These are phyloP conservation scores for Anastatus disparis DNA, from an alignment of 1,140 invertebrate species.

Conservation along the genomic window DNA sequence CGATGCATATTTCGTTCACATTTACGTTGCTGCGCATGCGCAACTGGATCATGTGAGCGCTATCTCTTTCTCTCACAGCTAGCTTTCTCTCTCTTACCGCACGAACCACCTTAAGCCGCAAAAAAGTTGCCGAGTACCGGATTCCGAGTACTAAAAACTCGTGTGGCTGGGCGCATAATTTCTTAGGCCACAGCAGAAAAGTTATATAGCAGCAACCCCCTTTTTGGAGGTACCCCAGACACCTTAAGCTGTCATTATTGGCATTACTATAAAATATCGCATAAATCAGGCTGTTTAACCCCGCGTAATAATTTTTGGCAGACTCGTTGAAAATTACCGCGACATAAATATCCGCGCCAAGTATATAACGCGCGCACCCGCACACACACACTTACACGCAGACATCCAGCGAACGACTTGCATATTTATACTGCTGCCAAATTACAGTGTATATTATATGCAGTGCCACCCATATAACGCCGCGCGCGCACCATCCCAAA, in stretches of 20 bases:
- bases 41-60: too few species aligned
- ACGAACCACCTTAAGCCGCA: too few species aligned
- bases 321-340: slow-evolving; percentile 40
- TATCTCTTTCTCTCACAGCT: too few species aligned
- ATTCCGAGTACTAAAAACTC: too few species aligned
- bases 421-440: slow-evolving; percentile 61
- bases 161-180: too few species aligned
- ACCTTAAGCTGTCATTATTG: slow-evolving; percentile 33
- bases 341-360: slow-evolving; percentile 60
- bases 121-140: too few species aligned
- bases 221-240: not conserved
- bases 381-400: slow-evolving; percentile 38
- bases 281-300: slow-evolving; percentile 63
- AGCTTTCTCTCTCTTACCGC: too few species aligned
- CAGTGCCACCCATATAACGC: slow-evolving; percentile 49
- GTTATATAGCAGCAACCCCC: too few species aligned
- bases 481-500: slow-evolving; percentile 39
- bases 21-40: too few species aligned
- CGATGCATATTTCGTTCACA: too few species aligned
- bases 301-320: slow-evolving; percentile 58
- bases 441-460: slow-evolving; percentile 63
- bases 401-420: too few species aligned
- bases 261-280: slow-evolving; percentile 53
- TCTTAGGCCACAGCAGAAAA: too few species aligned
- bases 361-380: slow-evolving; percentile 47